Evolutionary conservation across 2,888 invertebrate species (phyloP).

Genomic region (Frankliniella intonsa): DNA sequence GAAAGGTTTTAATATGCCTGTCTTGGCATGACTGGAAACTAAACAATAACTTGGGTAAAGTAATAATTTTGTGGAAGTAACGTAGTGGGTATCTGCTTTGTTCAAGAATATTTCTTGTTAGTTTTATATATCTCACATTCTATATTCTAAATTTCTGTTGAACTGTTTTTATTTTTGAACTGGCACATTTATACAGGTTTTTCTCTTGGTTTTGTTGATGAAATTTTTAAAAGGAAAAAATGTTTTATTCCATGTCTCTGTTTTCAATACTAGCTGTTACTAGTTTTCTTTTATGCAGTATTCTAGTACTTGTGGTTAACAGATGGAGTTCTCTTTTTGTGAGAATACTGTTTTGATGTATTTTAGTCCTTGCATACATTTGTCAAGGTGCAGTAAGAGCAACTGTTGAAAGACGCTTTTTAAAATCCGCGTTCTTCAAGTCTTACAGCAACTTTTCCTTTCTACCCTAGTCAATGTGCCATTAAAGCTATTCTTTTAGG

Average conservation of each 20-base stretch:
- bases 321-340: not conserved
- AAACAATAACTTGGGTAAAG: slow-evolving; percentile 20
- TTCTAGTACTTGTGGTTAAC: not conserved
- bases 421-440: no score
- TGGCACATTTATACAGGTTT: not conserved
- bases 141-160: not conserved
- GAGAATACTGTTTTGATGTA: not conserved
- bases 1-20: not conserved
- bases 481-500: not conserved
- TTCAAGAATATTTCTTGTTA: not conserved
- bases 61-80: not conserved
- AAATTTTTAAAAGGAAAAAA: no score
- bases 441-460: not conserved
- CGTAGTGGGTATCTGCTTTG: not conserved
- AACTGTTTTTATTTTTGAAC: not conserved
- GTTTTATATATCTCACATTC: not conserved
- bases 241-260: no score
- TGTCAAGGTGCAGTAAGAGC: not conserved
- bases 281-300: no score
- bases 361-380: not conserved
- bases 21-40: slow-evolving; percentile 18
- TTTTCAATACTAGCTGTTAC: no score
- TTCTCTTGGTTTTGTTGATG: not conserved
- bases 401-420: no score
- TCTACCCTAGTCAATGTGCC: not conserved